Percentiles rank a stretch among this genome's conserved stretches.
phyloP scores from a whole-genome alignment of 2,113 vertebrate species.

The Narcine bancroftii region DNA sequence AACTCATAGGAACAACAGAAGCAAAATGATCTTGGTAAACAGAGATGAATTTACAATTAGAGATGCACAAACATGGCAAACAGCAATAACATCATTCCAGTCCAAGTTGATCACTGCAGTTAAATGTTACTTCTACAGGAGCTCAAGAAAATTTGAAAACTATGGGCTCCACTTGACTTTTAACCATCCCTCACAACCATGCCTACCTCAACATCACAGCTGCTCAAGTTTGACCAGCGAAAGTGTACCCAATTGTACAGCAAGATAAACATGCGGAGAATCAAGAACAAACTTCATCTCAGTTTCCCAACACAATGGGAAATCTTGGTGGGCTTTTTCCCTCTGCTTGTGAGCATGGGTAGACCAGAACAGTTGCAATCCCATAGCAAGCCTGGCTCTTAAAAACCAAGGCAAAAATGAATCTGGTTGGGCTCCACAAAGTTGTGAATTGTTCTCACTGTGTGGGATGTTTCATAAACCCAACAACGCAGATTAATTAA shows the following conservation, averaged over 20 bases:
- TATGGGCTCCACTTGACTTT: not conserved
- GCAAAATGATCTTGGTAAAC: not conserved
- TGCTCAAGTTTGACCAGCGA: not conserved
- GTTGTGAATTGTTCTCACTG: not conserved
- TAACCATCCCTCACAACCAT: not conserved
- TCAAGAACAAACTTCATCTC: not conserved
- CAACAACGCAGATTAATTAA: not conserved
- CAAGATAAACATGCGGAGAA: not conserved
- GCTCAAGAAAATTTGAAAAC: not conserved
- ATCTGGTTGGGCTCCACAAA: not conserved
- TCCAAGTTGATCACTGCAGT: not conserved
- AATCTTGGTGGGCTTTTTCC: not conserved
- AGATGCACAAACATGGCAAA: not conserved
- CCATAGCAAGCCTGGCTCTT: not conserved
- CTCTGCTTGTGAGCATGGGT: not conserved
- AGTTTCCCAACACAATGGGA: not conserved
- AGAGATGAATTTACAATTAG: slow-evolving; percentile 1
- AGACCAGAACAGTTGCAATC: not conserved
- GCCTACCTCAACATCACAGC: not conserved
- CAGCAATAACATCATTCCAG: not conserved
- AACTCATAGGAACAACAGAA: not conserved
- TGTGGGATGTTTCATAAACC: not conserved
- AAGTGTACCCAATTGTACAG: not conserved
- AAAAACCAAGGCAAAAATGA: not conserved
- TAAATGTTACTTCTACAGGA: not conserved